Evolutionary conservation across 2,113 vertebrate genomes (phyloP).

Genomic region (Thalassoma bifasciatum): DNA sequence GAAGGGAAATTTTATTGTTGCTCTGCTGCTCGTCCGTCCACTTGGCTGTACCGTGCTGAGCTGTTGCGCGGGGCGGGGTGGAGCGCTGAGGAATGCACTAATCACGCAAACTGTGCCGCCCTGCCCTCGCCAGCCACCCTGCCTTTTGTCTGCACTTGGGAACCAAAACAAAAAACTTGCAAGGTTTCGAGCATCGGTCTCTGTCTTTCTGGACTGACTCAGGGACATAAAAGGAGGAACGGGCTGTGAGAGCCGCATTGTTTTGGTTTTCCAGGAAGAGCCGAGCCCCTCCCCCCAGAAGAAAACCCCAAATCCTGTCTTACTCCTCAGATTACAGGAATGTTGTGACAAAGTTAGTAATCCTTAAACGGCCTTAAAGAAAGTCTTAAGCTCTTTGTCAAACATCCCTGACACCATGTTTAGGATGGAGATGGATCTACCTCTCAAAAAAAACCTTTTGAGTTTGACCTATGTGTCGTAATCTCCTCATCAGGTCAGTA

Average conservation of each 20-base stretch:
- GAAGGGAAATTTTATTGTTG: conserved; percentile 33
- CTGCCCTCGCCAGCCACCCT: conserved; percentile 41
- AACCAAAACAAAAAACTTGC: conserved; percentile 30
- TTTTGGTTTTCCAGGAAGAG: conserved; percentile 36
- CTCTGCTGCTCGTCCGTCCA: conserved; percentile 7
- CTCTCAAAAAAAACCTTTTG: too few species aligned
- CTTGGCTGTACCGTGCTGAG: conserved; percentile 11
- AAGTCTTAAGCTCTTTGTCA: too few species aligned
- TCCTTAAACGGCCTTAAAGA: too few species aligned
- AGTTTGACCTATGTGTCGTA: too few species aligned
- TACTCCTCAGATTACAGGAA: conserved; percentile 49
- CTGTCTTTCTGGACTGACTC: conserved; percentile 6
- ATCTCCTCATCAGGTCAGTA: too few species aligned
- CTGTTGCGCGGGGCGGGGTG: conserved; percentile 37
- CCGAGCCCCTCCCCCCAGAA: background rate
- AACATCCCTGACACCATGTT: too few species aligned
- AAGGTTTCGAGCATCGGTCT: conserved; percentile 4
- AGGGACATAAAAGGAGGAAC: too few species aligned
- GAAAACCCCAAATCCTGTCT: conserved; percentile 13
- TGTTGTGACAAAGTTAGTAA: conserved; percentile 45
- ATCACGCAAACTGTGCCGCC: conserved; percentile 58
- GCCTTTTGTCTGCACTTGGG: conserved; percentile 61
- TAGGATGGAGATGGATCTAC: too few species aligned
- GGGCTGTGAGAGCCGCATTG: conserved; percentile 16
- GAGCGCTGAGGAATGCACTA: conserved; percentile 73